Evolutionary conservation across 1,140 invertebrate genomes (phyloP).

Genomic region (Ptiloglossa arizonensis): DNA sequence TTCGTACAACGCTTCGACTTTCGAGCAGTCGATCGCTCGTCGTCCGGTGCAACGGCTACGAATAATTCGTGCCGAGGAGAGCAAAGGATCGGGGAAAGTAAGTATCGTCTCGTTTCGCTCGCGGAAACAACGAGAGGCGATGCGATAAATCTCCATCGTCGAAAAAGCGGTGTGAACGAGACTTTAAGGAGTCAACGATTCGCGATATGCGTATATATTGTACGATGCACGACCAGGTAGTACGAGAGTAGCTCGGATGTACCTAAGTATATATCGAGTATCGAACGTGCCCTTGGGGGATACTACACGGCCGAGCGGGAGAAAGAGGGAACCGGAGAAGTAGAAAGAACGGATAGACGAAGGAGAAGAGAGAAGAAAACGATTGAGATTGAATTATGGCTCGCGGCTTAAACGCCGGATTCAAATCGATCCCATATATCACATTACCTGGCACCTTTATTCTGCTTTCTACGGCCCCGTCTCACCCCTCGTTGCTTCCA

Average conservation of each 20-base stretch:
- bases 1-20: too few species aligned
- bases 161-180: slow-evolving; percentile 41
- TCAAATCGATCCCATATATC: slow-evolving; percentile 70
- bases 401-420: slow-evolving; percentile 64
- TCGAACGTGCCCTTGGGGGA: slow-evolving; percentile 58
- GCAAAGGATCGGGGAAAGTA: too few species aligned
- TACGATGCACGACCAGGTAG: slow-evolving; percentile 34
- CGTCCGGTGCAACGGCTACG: background rate
- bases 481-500: slow-evolving; percentile 8
- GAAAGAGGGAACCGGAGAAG: background rate
- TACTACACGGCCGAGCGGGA: slow-evolving; percentile 22
- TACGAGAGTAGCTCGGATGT: slow-evolving; percentile 58
- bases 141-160: slow-evolving; percentile 42
- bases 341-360: slow-evolving; percentile 12
- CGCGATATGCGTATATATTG: slow-evolving; percentile 53
- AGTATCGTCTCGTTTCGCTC: slow-evolving; percentile 2
- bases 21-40: background rate
- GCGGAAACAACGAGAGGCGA: background rate
- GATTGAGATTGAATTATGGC: slow-evolving; percentile 67
- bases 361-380: slow-evolving; percentile 44
- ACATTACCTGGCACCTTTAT: slow-evolving; percentile 67
- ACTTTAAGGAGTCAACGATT: slow-evolving; percentile 52
- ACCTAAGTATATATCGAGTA: slow-evolving; percentile 59
- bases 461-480: slow-evolving; percentile 59
- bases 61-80: background rate